Evolutionary conservation across 2,113 vertebrate genomes (phyloP).

Genomic region (Rousettus leschenaultii): DNA sequence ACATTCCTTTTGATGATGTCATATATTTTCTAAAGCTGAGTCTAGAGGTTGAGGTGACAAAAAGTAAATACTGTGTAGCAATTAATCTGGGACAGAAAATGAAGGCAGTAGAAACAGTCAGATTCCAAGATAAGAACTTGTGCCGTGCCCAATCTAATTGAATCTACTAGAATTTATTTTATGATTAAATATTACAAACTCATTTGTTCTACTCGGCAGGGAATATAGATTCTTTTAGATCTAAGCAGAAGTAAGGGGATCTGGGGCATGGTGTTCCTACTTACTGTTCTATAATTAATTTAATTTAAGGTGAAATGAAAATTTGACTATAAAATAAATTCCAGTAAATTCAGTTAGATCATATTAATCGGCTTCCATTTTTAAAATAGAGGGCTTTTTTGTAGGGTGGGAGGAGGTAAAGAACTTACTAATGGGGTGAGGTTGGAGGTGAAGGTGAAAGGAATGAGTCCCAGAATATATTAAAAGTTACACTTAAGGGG

Average conservation of each 20-base stretch:
- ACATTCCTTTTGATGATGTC: conserved; percentile 71
- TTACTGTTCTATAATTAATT: not conserved
- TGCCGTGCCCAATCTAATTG: not conserved
- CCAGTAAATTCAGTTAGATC: not conserved
- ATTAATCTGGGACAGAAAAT: not conserved
- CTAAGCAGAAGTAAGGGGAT: too few species aligned
- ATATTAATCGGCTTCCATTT: not conserved
- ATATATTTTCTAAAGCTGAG: not conserved
- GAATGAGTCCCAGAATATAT: not conserved
- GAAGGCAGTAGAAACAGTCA: too few species aligned
- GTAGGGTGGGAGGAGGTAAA: not conserved
- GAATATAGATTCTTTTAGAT: too few species aligned
- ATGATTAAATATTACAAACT: not conserved
- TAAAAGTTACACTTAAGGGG: not conserved
- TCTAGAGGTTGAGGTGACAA: not conserved
- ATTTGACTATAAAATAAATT: not conserved
- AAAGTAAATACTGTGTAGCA: not conserved
- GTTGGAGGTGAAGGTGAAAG: not conserved
- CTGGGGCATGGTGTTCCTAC: not conserved
- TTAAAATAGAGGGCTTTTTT: not conserved
- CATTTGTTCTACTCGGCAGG: not conserved
- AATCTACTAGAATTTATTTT: not conserved
- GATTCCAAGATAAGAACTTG: not conserved
- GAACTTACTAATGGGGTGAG: not conserved
- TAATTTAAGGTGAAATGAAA: not conserved